phyloP scores from a whole-genome alignment of 1,140 invertebrate species.

The Drosophila albomicans region DNA sequence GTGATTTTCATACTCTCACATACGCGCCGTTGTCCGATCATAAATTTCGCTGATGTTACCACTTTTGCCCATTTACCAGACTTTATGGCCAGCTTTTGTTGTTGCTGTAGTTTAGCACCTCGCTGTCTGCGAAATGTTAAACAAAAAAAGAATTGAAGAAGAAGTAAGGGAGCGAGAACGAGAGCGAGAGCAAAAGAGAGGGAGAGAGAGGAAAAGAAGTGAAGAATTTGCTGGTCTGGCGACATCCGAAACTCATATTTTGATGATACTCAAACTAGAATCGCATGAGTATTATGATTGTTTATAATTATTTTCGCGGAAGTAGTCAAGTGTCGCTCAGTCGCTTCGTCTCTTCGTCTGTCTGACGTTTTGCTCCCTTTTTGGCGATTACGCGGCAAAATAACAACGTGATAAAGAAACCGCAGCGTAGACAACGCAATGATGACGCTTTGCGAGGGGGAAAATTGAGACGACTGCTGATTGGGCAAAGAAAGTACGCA shows the following conservation, averaged over 20 bases:
- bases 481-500: constrained; percentile 47
- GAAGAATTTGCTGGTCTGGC: constrained; percentile 56
- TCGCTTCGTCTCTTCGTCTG: constrained; percentile 13
- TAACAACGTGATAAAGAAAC: constrained; percentile 62
- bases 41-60: constrained; percentile 49
- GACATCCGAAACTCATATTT: constrained; percentile 52
- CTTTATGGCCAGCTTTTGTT: constrained; percentile 8
- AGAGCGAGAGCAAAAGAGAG: constrained; percentile 3
- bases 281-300: constrained; percentile 52
- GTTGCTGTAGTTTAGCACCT: constrained; percentile 46
- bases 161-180: not conserved
- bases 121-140: constrained; percentile 45
- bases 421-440: constrained; percentile 38
- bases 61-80: constrained; percentile 22
- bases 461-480: constrained; percentile 34
- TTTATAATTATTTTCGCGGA: constrained; percentile 60
- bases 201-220: constrained; percentile 1
- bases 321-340: constrained; percentile 40
- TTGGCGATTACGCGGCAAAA: constrained; percentile 42
- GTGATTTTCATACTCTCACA: constrained; percentile 56
- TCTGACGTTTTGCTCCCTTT: constrained; percentile 7
- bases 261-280: constrained; percentile 22
- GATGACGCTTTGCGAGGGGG: constrained; percentile 14
- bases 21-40: constrained; percentile 7
- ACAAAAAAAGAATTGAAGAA: not conserved